These are phyloP conservation scores for Murina feae DNA, from an alignment of 2,113 vertebrate genomes.

Conservation along the genomic window DNA sequence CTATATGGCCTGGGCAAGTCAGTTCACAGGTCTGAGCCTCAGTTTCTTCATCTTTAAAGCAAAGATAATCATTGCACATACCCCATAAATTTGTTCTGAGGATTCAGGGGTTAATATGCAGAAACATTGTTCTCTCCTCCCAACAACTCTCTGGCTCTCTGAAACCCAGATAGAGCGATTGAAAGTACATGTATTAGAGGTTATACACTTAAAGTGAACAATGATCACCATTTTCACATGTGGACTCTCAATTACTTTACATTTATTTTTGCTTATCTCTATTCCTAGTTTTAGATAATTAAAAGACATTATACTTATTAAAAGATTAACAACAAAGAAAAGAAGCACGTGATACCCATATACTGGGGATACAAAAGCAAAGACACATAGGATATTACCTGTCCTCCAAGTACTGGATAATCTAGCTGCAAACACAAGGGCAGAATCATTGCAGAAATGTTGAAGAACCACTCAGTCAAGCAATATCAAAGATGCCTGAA, in stretches of 20 bases:
- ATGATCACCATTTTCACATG: background rate
- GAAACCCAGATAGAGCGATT: background rate
- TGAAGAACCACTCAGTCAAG: background rate
- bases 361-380: background rate
- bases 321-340: constrained; percentile 9
- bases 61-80: background rate
- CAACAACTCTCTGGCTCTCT: background rate
- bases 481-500: background rate
- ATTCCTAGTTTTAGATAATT: background rate
- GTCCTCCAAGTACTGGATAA: background rate
- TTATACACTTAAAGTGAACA: background rate
- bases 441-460: background rate
- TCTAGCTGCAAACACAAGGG: background rate
- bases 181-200: background rate
- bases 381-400: background rate
- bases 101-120: background rate
- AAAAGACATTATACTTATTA: background rate
- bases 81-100: background rate
- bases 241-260: background rate
- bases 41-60: background rate
- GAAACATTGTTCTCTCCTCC: background rate
- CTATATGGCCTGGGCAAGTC: background rate
- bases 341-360: background rate
- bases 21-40: background rate
- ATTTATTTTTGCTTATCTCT: background rate